Conservation (phyloP, 2,888 invertebrate genomes). For the Nesidiocoris tenuis region DNA sequence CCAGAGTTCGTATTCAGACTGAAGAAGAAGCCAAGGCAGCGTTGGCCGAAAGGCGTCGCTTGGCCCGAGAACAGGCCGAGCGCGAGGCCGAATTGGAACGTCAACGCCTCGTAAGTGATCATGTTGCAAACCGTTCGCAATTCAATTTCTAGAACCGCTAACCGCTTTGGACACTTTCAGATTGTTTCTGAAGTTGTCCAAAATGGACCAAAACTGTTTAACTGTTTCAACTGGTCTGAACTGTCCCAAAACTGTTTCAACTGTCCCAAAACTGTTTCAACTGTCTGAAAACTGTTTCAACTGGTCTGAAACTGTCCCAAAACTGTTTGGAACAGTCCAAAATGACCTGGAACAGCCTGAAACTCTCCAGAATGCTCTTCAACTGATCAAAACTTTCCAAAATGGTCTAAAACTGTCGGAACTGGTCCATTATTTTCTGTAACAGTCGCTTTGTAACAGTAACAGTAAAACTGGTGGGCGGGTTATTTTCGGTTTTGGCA, state of each 20-base stretch:
- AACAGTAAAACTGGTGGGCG: too few species aligned
- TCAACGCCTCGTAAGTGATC: conserved; percentile 58
- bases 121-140: too few species aligned
- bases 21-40: conserved; percentile 94
- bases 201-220: neutral
- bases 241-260: neutral
- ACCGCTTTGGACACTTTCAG: neutral
- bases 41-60: conserved; percentile 80
- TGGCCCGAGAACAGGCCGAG: conserved; percentile 90
- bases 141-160: neutral
- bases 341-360: neutral
- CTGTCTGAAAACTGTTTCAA: too few species aligned
- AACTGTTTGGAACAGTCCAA: too few species aligned
- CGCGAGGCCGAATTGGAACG: conserved; percentile 83
- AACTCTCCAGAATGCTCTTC: neutral
- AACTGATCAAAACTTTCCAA: too few species aligned
- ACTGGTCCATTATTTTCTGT: too few species aligned
- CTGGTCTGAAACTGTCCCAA: too few species aligned
- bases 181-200: neutral
- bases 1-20: conserved; percentile 73
- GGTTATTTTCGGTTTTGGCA: too few species aligned
- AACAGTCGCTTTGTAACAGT: too few species aligned
- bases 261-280: neutral
- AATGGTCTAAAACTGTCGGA: too few species aligned
- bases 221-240: neutral